Evolutionary conservation across 2,113 vertebrate species (phyloP).

Genomic region (Eudyptes chrysolophus): DNA sequence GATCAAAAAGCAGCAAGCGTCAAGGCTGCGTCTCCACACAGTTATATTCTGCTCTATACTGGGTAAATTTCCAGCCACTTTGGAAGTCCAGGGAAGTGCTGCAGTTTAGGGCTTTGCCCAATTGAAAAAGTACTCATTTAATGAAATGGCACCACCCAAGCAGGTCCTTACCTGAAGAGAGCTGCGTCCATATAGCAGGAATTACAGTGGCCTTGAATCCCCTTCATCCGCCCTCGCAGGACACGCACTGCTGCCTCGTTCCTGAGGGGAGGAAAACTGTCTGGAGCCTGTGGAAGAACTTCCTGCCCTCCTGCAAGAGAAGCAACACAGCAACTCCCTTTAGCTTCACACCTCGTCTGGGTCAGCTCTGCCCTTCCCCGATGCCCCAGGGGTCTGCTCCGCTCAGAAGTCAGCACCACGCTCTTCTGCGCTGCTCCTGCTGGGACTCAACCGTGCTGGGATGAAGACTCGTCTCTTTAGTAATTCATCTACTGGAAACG

Average conservation of each 20-base stretch:
- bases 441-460: not conserved
- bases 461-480: not conserved
- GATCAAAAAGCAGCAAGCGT: not conserved
- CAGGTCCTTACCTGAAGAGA: conserved; percentile 81
- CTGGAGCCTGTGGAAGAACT: not conserved
- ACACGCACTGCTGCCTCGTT: conserved; percentile 66
- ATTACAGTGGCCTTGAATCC: conserved; percentile 90
- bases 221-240: conserved; percentile 81
- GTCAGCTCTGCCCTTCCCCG: not conserved
- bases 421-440: not conserved
- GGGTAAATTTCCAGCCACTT: not conserved
- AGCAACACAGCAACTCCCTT: not conserved
- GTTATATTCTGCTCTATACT: not conserved
- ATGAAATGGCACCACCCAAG: not conserved
- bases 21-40: not conserved
- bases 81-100: not conserved
- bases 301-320: conserved; percentile 44
- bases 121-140: not conserved
- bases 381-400: not conserved
- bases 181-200: conserved; percentile 91
- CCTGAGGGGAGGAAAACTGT: conserved; percentile 74
- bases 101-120: not conserved
- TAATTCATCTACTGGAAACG: not conserved
- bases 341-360: not conserved
- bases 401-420: not conserved